Base-by-base conservation (phyloP, 2,113 vertebrate species). In the Oreotrochilus melanogaster region DNA sequence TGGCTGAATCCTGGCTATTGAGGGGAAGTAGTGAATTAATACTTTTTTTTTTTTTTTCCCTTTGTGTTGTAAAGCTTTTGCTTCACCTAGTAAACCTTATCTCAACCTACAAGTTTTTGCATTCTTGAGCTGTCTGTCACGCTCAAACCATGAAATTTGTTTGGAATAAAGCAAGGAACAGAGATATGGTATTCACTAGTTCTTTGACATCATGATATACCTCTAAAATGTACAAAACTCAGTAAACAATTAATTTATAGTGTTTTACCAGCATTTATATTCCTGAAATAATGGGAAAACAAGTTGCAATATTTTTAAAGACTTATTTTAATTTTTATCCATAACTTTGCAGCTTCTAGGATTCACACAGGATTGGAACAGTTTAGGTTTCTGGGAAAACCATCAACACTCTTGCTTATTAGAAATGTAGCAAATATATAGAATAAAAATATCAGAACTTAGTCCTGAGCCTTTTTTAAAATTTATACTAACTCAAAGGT, bases 101-200 rank as follows among this genome's bases (percentile, higher is more conserved):
- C 42, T 58, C 31, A 58, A 37, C 6, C 4, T 39, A 54, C 0
- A 4, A 54, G 12, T 54, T 45, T 45, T 69, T 4, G 1, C 14
- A 53, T 2, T 43, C 8, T 51, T 79, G 24, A 87, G 24, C 24
- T 71, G 9, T 28, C 62, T 51, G 14, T 9, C 1, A 1, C 17
- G 31, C 6, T 66, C 50, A 66, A 73, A 73, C 18, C 22, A 28
- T 1, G 5, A n/a, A 23, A 4, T 43, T 4, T 57, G 2, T 48
- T 53, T 48, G 18, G 58, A 85, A 91, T 28, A 56, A 70, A 82
- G 5, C 5, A 28, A 74, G 28, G 25, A 76, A 62, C 4, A 56
- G n/a, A 70, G 58, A 78, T 24, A 57, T 6, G 62, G 53, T 61
- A 58, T 50, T 58, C 31, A 14, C 10, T 53, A 45, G 8, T 35